These are phyloP conservation scores for Prosapia bicincta DNA, from an alignment of 2,888 invertebrate species.

Conservation along the genomic window DNA sequence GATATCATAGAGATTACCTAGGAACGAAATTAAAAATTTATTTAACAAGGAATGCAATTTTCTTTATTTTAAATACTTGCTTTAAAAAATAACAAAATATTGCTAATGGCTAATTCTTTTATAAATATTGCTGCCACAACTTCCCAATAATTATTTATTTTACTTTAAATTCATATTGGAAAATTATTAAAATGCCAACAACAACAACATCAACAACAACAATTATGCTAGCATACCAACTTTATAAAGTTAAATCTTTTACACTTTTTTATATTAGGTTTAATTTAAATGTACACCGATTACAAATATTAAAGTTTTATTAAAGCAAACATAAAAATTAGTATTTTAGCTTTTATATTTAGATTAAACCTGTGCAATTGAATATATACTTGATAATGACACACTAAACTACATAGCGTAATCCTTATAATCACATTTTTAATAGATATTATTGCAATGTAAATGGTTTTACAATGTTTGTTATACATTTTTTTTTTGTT, in stretches of 20 bases:
- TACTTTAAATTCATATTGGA: not conserved
- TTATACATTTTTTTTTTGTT: too few relatives aligned
- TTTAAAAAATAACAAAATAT: slow-evolving; percentile 2
- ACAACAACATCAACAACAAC: slow-evolving; percentile 28
- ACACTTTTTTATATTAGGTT: not conserved
- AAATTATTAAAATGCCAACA: slow-evolving; percentile 22
- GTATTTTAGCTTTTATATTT: too few relatives aligned
- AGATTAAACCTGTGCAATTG: too few relatives aligned
- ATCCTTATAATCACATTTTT: too few relatives aligned
- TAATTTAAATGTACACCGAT: not conserved
- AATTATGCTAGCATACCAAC: not conserved
- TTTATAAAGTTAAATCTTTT: not conserved
- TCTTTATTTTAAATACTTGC: not conserved
- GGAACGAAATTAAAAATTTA: too few relatives aligned
- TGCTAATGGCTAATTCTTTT: not conserved
- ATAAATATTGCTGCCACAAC: not conserved
- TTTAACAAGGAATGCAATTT: not conserved
- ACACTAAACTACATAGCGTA: too few relatives aligned
- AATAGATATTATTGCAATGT: too few relatives aligned
- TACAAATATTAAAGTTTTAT: not conserved
- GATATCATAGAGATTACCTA: too few relatives aligned
- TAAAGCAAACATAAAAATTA: too few relatives aligned
- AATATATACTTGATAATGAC: too few relatives aligned
- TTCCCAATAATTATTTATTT: not conserved
- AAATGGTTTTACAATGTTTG: too few relatives aligned